Conservation (phyloP, 2,888 invertebrate species). For the Perizoma flavofasciatum region DNA sequence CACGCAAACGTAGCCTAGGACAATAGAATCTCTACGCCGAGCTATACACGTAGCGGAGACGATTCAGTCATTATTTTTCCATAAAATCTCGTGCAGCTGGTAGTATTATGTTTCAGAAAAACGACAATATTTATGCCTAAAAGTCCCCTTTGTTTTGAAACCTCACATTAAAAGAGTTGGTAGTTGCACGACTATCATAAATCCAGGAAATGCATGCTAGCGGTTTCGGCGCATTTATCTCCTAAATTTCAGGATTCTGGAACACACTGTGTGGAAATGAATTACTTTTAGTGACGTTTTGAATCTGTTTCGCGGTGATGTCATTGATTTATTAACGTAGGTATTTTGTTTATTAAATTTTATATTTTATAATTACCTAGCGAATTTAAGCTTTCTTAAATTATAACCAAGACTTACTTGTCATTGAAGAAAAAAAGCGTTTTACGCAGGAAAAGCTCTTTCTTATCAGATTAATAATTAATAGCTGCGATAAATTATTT, state of each 20-base stretch:
- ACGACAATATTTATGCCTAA: slow-evolving; percentile 21
- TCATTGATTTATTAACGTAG: slow-evolving; percentile 31
- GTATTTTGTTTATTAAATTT: slow-evolving; percentile 9
- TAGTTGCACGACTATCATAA: slow-evolving; percentile 38
- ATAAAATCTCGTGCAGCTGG: background rate
- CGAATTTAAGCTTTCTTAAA: no score
- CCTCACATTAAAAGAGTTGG: slow-evolving; percentile 26
- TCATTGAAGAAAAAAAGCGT: no score
- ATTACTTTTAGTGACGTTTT: slow-evolving; percentile 38
- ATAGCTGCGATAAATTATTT: no score
- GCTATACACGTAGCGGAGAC: no score
- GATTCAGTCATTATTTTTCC: no score
- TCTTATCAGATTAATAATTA: no score
- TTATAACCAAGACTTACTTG: no score
- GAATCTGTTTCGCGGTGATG: slow-evolving; percentile 26
- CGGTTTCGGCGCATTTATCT: slow-evolving; percentile 47
- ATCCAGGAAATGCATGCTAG: slow-evolving; percentile 44
- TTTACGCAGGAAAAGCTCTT: no score
- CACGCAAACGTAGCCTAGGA: no score
- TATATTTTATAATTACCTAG: no score
- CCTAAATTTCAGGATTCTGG: slow-evolving; percentile 53
- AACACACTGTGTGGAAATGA: slow-evolving; percentile 50
- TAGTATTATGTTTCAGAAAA: slow-evolving; percentile 6
- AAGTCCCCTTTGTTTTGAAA: slow-evolving; percentile 28
- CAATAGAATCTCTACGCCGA: no score